Conservation (phyloP, 2,797 vertebrate genomes). For the Philypnodon macrostomus region DNA sequence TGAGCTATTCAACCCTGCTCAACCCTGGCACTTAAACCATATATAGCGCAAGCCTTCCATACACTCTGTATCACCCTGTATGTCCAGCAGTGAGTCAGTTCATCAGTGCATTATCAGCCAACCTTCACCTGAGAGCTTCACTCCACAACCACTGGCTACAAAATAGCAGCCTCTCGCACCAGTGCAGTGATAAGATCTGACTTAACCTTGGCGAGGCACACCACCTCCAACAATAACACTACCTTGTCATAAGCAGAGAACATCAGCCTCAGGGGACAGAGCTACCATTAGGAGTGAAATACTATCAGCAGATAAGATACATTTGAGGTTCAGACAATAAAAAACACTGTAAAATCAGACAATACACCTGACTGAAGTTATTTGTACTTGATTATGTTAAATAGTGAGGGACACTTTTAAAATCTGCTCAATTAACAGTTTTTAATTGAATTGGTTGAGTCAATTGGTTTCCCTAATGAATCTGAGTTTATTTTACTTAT, state of each 20-base stretch:
- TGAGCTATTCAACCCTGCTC: conserved; percentile 15
- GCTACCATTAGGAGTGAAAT: conserved; percentile 31
- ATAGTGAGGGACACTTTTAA: no score
- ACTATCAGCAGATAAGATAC: conserved; percentile 30
- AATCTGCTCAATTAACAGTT: no score
- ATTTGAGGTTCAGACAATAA: conserved; percentile 29
- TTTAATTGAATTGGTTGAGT: no score
- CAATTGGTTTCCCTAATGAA: no score
- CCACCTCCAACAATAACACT: conserved; percentile 66
- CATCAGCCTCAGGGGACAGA: conserved; percentile 53
- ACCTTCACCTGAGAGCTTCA: conserved; percentile 38
- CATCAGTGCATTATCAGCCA: conserved; percentile 45
- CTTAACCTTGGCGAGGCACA: conserved; percentile 70
- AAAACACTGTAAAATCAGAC: no score
- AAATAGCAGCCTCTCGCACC: conserved; percentile 48
- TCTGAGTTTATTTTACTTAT: no score
- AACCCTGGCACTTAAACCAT: conserved; percentile 22
- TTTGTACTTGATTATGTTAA: no score
- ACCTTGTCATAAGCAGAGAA: conserved; percentile 63
- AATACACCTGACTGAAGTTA: no score
- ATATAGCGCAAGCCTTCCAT: conserved; percentile 11
- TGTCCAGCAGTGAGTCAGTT: conserved; percentile 24
- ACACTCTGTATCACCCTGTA: neutral
- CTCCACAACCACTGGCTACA: conserved; percentile 34
- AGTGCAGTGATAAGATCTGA: conserved; percentile 69